Percentiles rank a stretch among this genome's conserved stretches.
Conservation (phyloP, 1,140 invertebrate genomes). For the Cyphomyrmex costatus region DNA sequence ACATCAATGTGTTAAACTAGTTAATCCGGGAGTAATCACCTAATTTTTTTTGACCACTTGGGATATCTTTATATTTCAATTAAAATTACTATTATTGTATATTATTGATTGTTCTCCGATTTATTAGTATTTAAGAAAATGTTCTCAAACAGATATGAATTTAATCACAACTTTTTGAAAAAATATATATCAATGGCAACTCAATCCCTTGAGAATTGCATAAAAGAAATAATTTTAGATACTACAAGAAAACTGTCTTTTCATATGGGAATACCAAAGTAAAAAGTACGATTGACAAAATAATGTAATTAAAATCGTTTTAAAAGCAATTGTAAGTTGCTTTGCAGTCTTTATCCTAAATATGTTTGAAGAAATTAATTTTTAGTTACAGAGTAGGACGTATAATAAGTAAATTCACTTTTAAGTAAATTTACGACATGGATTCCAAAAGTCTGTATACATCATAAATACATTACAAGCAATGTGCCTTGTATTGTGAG, state of each 20-base stretch:
- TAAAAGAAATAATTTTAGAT: no score
- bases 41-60: no score
- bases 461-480: slow-evolving; percentile 48
- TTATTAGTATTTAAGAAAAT: no score
- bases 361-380: not conserved
- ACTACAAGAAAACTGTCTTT: no score
- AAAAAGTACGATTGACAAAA: not conserved
- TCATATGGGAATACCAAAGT: no score
- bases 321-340: not conserved
- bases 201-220: not conserved
- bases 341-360: not conserved
- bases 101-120: no score
- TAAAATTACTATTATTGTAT: no score
- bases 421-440: not conserved
- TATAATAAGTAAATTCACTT: not conserved
- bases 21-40: no score
- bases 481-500: slow-evolving; percentile 62
- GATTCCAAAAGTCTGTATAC: not conserved
- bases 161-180: not conserved
- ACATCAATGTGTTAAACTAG: no score
- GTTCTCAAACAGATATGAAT: no score
- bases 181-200: not conserved
- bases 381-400: not conserved
- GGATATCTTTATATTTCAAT: no score
- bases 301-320: not conserved